Percentiles rank a stretch among this genome's conserved stretches.
These are phyloP conservation scores for Bombylius major DNA, from an alignment of 2,888 invertebrate species.

Conservation along the genomic window DNA sequence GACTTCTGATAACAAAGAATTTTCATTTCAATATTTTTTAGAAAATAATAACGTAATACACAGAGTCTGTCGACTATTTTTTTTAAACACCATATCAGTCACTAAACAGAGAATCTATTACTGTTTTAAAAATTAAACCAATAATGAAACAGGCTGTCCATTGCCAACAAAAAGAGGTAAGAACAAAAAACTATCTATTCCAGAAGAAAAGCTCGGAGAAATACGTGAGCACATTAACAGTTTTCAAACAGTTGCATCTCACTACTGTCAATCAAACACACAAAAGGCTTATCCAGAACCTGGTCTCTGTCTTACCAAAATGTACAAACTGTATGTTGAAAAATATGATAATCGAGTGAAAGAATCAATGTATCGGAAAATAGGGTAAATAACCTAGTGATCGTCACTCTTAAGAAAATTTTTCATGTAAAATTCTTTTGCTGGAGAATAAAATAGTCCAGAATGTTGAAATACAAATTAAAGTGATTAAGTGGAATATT, in stretches of 20 bases:
- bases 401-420: no score
- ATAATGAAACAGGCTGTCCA: not conserved
- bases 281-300: not conserved
- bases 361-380: not conserved
- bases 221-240: not conserved
- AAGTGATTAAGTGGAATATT: no score
- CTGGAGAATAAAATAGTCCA: no score
- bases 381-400: no score
- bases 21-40: not conserved
- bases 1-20: not conserved
- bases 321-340: conserved; percentile 3
- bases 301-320: not conserved
- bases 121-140: not conserved
- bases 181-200: not conserved
- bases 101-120: not conserved
- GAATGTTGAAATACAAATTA: no score
- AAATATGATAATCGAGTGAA: not conserved
- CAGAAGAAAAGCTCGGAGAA: not conserved
- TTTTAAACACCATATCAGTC: not conserved
- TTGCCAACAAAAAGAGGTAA: not conserved
- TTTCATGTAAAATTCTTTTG: no score
- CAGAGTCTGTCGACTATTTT: not conserved
- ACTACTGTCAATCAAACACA: not conserved
- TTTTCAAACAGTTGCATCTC: not conserved
- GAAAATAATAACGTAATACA: not conserved